Evolutionary conservation across 2,797 vertebrate genomes (phyloP), one percentile per base, ranked within the genome.

Genomic region (Typhlichthys eigenmanni): DNA sequence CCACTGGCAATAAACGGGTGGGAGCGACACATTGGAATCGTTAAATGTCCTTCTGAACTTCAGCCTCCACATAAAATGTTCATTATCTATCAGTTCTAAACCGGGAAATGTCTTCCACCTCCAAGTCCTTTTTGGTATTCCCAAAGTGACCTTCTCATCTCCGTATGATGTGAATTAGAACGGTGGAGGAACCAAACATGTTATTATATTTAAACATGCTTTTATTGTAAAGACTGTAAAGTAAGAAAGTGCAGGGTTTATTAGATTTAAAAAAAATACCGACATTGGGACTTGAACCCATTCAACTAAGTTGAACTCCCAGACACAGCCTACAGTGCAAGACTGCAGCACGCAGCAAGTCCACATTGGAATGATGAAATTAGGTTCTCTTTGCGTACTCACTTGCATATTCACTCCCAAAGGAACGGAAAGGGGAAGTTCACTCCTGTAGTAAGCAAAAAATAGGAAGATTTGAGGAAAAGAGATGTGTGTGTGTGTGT

Each of bases 401-500:
- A 34, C 34, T 7, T 34, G 34, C 34, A 34, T 34, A 34, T 34
- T 7, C 34, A 34, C 34, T 34, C 34, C 34, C 34, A 34, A 34
- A 34, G 34, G 34, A 34, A 34, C 4, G 34, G 34, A 34, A 34
- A 7, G 34, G 34, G 34, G 34, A 34, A 7, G 34, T 5, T 34
- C 51, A 13, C 19, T 53, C 72, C 71, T 68, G 75, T 69, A 73
- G 77, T 52, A 57, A 48, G 72, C 64, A 58, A 60, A 55, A 55
- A 34, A 19, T 34, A 17, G 73, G 64, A 72, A 78, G 67, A 75
- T 84, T 80, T 66, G 73, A 52, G 78, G 74, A 83, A 86, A 86
- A 80, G 63, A 80, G 71, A 19, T 60, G 46, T 60, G 58, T 32
- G 55, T 6, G 72, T 80, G 71, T 68, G 3, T 58, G 61, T 68